phyloP scores from a whole-genome alignment of 30 jellyfish, hydroid and myxozoan genomes.

The Hydra vulgaris region DNA sequence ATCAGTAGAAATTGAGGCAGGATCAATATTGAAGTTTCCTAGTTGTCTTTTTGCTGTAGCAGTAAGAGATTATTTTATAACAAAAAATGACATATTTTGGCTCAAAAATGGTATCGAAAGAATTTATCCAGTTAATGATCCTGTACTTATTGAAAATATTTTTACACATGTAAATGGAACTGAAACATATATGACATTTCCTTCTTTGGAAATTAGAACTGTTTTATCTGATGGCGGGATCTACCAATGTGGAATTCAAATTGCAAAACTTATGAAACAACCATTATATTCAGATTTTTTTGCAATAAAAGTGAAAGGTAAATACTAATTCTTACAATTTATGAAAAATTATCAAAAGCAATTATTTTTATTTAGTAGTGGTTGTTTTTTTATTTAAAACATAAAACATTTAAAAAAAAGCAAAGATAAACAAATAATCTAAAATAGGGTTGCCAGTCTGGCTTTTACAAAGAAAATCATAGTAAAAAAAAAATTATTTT shows the following conservation, averaged over 20 bases:
- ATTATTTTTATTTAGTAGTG: too few relatives aligned
- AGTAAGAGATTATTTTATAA: too few relatives aligned
- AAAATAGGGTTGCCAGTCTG: too few relatives aligned
- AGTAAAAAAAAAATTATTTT: too few relatives aligned
- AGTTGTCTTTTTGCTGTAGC: neutral
- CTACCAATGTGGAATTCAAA: neutral
- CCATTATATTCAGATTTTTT: neutral
- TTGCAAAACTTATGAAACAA: neutral
- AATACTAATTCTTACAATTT: too few relatives aligned
- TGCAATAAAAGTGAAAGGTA: neutral
- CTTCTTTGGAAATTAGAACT: neutral
- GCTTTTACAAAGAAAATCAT: too few relatives aligned
- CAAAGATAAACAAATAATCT: too few relatives aligned
- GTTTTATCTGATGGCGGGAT: neutral
- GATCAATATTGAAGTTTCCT: neutral
- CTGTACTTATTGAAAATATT: neutral
- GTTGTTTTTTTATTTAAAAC: too few relatives aligned
- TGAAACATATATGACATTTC: neutral
- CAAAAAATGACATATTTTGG: neutral
- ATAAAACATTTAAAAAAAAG: too few relatives aligned
- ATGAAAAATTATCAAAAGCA: too few relatives aligned
- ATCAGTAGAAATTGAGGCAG: neutral
- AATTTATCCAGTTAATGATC: neutral
- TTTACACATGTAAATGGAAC: neutral
- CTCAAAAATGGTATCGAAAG: neutral